Conservation (phyloP, 2,888 invertebrate genomes). For the Lithophane leautieri region DNA sequence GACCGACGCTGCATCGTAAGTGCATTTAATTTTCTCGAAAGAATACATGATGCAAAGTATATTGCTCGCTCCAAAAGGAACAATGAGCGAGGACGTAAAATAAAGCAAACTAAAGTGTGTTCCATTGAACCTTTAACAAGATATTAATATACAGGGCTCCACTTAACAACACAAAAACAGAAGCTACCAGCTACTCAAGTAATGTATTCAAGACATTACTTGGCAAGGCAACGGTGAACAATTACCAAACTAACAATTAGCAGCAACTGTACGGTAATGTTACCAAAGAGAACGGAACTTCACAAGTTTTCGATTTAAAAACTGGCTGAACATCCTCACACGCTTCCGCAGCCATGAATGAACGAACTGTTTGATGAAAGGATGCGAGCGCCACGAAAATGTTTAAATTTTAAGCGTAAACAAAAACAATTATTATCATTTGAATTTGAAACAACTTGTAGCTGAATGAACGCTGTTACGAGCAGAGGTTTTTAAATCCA, state of each 20-base stretch:
- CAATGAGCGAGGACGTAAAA: neutral
- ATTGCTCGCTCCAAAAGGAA: constrained; percentile 24
- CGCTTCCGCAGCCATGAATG: constrained; percentile 53
- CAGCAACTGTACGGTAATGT: constrained; percentile 40
- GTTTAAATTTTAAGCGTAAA: neutral
- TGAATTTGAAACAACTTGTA: neutral
- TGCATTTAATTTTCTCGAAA: constrained; percentile 29
- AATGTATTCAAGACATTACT: constrained; percentile 37
- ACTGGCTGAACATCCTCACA: constrained; percentile 42
- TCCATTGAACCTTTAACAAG: constrained; percentile 22
- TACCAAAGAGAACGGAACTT: constrained; percentile 61
- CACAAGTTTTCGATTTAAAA: constrained; percentile 56
- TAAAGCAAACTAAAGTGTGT: constrained; percentile 17
- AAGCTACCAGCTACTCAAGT: constrained; percentile 9
- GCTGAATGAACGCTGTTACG: neutral
- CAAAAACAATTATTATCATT: constrained; percentile 13
- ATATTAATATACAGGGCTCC: neutral
- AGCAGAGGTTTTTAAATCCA: too few relatives aligned
- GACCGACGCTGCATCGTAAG: constrained; percentile 20
- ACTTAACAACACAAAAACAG: constrained; percentile 25
- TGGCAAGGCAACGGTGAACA: constrained; percentile 40
- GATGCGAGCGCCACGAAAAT: constrained; percentile 23
- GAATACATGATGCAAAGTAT: constrained; percentile 25
- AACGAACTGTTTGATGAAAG: constrained; percentile 15
- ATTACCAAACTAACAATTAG: constrained; percentile 55